These are phyloP conservation scores for Bathynomus jamesi DNA, from an alignment of 1,140 invertebrate species.

Conservation along the genomic window DNA sequence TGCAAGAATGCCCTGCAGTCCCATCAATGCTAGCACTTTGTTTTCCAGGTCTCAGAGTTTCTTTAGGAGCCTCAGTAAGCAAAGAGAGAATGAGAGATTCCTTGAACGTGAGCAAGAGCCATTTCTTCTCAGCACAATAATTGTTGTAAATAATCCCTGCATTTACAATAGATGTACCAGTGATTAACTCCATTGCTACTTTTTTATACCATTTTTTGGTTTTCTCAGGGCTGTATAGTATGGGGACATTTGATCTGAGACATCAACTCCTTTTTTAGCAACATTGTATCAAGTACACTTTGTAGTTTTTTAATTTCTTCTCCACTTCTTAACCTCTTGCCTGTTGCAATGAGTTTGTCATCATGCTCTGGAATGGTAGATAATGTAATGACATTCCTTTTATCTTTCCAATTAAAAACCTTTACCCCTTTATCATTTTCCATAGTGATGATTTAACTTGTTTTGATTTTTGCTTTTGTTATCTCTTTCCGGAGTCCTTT, in stretches of 20 bases:
- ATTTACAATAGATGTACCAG: background rate
- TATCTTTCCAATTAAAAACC: conserved; percentile 12
- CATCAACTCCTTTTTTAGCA: too few species aligned
- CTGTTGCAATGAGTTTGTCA: too few species aligned
- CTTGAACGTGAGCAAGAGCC: conserved; percentile 1
- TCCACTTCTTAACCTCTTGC: too few species aligned
- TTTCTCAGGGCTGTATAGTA: conserved; percentile 10
- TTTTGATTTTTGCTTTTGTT: background rate
- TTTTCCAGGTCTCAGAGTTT: conserved; percentile 11
- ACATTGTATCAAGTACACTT: conserved; percentile 7
- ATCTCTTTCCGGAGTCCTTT: conserved; percentile 2
- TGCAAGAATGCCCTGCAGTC: conserved; percentile 4
- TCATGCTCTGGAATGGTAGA: too few species aligned
- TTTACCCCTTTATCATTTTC: background rate
- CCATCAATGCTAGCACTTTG: background rate
- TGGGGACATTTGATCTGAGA: conserved; percentile 3
- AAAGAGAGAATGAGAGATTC: conserved; percentile 6
- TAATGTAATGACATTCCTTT: too few species aligned
- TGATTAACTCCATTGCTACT: too few species aligned
- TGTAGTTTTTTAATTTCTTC: conserved; percentile 6
- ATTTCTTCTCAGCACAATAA: conserved; percentile 1
- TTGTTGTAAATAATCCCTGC: conserved; percentile 11
- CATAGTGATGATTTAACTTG: conserved; percentile 4
- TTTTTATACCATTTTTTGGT: too few species aligned
- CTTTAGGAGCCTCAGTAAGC: conserved; percentile 6